phyloP scores from a whole-genome alignment of 2,888 invertebrate genomes.

The Palloptera scutellata region DNA sequence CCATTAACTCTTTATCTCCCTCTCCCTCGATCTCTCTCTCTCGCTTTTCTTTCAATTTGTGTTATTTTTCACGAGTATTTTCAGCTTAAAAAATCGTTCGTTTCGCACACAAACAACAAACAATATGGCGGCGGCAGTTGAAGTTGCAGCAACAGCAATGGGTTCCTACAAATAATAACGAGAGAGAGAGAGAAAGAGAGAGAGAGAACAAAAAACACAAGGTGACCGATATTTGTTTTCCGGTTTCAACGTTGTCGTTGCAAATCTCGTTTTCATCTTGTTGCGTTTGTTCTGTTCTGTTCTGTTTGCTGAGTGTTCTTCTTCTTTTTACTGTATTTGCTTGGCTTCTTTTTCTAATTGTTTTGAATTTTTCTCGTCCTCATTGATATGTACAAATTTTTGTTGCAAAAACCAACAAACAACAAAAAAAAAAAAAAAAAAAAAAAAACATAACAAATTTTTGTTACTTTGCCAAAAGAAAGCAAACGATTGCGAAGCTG shows the following conservation, averaged over 20 bases:
- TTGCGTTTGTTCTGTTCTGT: neutral
- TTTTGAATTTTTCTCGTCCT: neutral
- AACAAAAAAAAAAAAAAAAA: neutral
- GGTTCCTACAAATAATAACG: too few relatives aligned
- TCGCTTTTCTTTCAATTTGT: too few relatives aligned
- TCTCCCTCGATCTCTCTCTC: too few relatives aligned
- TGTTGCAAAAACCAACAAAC: neutral
- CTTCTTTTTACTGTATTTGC: neutral
- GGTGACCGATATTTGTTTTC: neutral
- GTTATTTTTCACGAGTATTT: too few relatives aligned
- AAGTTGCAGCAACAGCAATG: too few relatives aligned
- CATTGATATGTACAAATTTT: neutral
- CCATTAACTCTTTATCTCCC: too few relatives aligned
- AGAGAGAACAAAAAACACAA: too few relatives aligned
- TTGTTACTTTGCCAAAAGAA: neutral
- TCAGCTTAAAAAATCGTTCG: too few relatives aligned
- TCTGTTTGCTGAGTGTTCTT: neutral
- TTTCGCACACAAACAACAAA: too few relatives aligned
- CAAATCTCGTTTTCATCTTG: slow-evolving; percentile 4
- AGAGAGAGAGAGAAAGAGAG: too few relatives aligned
- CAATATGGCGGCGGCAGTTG: too few relatives aligned
- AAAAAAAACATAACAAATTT: neutral
- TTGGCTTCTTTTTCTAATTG: neutral
- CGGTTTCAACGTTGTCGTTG: neutral
- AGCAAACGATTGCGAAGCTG: neutral